Percentiles rank a stretch among this genome's conserved stretches.
These are phyloP conservation scores for Gymnocephalus cernua DNA, from an alignment of 2,113 vertebrate genomes.

Conservation along the genomic window DNA sequence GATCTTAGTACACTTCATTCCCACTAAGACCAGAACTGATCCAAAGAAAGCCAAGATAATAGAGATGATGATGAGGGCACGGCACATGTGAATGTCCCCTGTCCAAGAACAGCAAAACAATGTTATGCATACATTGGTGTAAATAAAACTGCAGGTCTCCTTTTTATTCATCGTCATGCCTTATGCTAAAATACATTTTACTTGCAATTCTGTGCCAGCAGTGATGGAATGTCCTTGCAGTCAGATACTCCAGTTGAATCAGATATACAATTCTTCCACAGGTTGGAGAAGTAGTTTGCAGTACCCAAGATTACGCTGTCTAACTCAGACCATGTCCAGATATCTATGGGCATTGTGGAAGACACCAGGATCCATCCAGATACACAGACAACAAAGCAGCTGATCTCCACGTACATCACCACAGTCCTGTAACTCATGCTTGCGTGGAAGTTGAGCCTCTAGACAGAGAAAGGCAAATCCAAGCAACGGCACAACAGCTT, in stretches of 20 bases:
- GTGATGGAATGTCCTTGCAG: constrained; percentile 94
- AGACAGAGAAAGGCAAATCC: not conserved
- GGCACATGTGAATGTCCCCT: constrained; percentile 96
- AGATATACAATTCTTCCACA: constrained; percentile 95
- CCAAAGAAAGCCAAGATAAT: constrained; percentile 93
- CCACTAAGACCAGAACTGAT: constrained; percentile 90
- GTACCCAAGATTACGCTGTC: constrained; percentile 90
- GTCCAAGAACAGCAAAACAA: constrained; percentile 45
- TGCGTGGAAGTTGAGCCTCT: not conserved
- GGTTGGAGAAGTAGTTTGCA: constrained; percentile 94
- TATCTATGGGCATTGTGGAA: constrained; percentile 93
- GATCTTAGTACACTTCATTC: constrained; percentile 97
- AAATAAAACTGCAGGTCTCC: not conserved
- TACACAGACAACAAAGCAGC: constrained; percentile 89
- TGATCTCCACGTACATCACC: constrained; percentile 88
- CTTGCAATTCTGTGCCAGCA: constrained; percentile 88
- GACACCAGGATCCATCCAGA: constrained; percentile 92
- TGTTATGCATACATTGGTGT: not conserved
- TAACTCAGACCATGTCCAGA: constrained; percentile 94
- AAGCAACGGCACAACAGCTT: not conserved
- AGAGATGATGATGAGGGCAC: constrained; percentile 92
- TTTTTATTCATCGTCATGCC: not conserved
- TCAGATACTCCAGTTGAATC: constrained; percentile 94
- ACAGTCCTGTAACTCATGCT: constrained; percentile 79
- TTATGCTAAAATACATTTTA: not conserved